phyloP scores from a whole-genome alignment of 2,888 invertebrate genomes.

The Asteroscopus sphinx region DNA sequence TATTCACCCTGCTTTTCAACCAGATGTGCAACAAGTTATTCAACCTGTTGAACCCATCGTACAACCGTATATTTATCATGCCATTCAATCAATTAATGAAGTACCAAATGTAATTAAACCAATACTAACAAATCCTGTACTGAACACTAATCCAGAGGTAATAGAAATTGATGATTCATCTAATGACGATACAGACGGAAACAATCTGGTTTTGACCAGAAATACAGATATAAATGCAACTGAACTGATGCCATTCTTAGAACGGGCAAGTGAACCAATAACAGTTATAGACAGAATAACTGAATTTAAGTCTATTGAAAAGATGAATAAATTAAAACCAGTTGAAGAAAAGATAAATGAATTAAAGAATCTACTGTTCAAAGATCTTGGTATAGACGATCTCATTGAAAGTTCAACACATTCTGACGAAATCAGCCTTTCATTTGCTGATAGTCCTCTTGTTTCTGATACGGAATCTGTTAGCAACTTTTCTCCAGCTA shows the following conservation, averaged over 20 bases:
- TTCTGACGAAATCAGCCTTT: slow-evolving; percentile 11
- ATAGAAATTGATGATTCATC: slow-evolving; percentile 77
- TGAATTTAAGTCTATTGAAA: background rate
- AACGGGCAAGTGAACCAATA: background rate
- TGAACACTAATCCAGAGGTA: slow-evolving; percentile 46
- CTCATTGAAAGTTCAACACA: slow-evolving; percentile 13
- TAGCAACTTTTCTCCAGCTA: slow-evolving; percentile 7
- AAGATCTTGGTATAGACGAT: slow-evolving; percentile 65
- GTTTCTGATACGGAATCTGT: background rate
- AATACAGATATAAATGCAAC: slow-evolving; percentile 15
- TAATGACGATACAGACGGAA: slow-evolving; percentile 60
- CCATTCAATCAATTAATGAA: background rate
- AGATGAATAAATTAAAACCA: background rate
- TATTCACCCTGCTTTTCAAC: background rate
- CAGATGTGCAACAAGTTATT: background rate
- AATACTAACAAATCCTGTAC: background rate
- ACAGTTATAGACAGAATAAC: background rate
- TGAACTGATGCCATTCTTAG: slow-evolving; percentile 11
- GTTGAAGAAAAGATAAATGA: slow-evolving; percentile 57
- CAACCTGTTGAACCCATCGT: background rate
- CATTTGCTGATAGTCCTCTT: slow-evolving; percentile 13
- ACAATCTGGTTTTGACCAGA: background rate
- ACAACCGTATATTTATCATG: background rate
- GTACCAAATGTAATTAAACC: background rate
- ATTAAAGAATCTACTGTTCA: slow-evolving; percentile 64